Evolutionary conservation across 2,797 vertebrate species (phyloP).

Genomic region (Gymnoscopelus microlampas): DNA sequence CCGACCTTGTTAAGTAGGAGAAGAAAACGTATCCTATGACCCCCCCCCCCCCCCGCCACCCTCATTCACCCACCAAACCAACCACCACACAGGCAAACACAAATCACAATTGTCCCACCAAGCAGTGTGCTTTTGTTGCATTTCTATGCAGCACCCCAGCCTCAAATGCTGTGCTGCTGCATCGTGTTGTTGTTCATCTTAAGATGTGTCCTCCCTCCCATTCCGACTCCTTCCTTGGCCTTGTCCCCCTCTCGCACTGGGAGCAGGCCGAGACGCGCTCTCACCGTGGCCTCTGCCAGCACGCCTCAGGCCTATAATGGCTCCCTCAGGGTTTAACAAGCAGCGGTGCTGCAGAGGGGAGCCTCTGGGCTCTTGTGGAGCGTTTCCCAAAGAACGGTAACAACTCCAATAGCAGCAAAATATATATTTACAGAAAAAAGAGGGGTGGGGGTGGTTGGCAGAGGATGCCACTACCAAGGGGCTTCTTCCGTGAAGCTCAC

Average conservation of each 20-base stretch:
- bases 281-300: slow-evolving; percentile 49
- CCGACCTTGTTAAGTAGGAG: slow-evolving; percentile 20
- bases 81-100: no score
- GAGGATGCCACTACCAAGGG: not conserved
- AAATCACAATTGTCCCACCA: no score
- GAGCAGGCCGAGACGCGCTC: slow-evolving; percentile 51
- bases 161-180: not conserved
- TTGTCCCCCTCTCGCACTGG: slow-evolving; percentile 34
- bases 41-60: not conserved
- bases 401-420: no score
- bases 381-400: slow-evolving; percentile 39
- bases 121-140: slow-evolving; percentile 19
- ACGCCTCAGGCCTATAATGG: slow-evolving; percentile 39
- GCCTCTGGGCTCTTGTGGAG: slow-evolving; percentile 55
- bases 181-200: slow-evolving; percentile 1
- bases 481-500: no score
- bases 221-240: not conserved
- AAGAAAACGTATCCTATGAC: slow-evolving; percentile 9
- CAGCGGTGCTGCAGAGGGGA: slow-evolving; percentile 48
- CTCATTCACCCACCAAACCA: no score
- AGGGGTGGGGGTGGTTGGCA: no score
- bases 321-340: slow-evolving; percentile 55
- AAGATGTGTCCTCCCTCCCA: not conserved
- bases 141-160: slow-evolving; percentile 1
- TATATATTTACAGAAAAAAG: no score